Percentiles rank a stretch among this genome's conserved stretches.
phyloP scores from a whole-genome alignment of 2,888 invertebrate species.

The Calameuta filiformis region DNA sequence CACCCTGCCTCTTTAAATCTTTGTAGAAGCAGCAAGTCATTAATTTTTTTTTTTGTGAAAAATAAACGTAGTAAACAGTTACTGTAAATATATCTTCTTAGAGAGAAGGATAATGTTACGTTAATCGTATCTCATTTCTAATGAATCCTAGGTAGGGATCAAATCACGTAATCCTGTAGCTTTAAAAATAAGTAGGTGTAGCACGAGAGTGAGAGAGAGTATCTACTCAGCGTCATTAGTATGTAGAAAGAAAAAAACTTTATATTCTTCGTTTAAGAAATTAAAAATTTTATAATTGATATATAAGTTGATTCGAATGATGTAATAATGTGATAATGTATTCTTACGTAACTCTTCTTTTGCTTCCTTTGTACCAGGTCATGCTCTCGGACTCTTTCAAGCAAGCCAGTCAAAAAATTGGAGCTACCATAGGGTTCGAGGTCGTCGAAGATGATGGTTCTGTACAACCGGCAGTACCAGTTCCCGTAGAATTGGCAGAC shows the following conservation, averaged over 20 bases:
- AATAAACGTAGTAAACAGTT: background rate
- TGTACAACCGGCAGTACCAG: slow-evolving; percentile 55
- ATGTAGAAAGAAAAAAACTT: no score
- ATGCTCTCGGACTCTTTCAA: slow-evolving; percentile 82
- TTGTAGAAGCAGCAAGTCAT: no score
- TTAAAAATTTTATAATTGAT: background rate
- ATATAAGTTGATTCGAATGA: background rate
- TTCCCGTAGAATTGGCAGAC: slow-evolving; percentile 58
- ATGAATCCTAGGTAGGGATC: background rate
- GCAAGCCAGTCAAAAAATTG: slow-evolving; percentile 85
- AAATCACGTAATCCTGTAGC: background rate
- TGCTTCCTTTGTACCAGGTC: slow-evolving; percentile 56
- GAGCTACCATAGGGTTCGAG: slow-evolving; percentile 84
- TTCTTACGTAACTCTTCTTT: background rate
- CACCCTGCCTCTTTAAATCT: no score
- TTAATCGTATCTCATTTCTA: background rate
- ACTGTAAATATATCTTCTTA: background rate
- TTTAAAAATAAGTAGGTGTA: background rate
- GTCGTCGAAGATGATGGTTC: slow-evolving; percentile 76
- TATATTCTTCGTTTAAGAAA: background rate
- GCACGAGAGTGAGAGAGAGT: background rate
- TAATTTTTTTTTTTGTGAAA: no score
- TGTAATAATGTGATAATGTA: background rate
- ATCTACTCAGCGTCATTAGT: no score
- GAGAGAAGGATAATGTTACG: background rate